Conservation (phyloP, 1,140 invertebrate genomes). For the Andricus grossulariae region DNA sequence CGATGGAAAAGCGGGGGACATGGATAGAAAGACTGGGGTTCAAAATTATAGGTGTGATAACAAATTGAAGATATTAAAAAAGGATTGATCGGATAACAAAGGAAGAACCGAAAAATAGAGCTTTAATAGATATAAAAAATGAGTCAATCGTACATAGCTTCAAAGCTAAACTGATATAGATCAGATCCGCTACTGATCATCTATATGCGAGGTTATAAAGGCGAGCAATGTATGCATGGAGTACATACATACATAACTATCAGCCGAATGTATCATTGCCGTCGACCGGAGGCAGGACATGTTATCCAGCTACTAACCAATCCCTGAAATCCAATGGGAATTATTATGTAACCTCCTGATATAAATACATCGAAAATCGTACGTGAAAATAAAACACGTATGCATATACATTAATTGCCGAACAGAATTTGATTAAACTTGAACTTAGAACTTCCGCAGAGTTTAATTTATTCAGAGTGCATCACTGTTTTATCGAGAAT, state of each 20-base stretch:
- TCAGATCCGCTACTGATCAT: not conserved
- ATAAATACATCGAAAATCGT: conserved; percentile 48
- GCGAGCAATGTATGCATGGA: conserved; percentile 47
- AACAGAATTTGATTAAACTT: not conserved
- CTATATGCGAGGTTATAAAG: conserved; percentile 47
- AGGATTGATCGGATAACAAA: no score
- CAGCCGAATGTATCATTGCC: conserved; percentile 60
- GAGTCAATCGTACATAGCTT: no score
- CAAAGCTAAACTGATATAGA: no score
- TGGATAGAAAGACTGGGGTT: no score
- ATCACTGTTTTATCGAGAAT: no score
- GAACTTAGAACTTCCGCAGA: not conserved
- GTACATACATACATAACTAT: conserved; percentile 53
- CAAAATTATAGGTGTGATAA: no score
- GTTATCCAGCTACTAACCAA: conserved; percentile 57
- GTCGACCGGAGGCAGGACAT: conserved; percentile 49
- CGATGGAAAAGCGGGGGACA: no score
- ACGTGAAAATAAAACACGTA: not conserved
- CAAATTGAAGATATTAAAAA: no score
- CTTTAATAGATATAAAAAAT: no score
- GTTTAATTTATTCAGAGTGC: no score
- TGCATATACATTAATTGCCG: not conserved
- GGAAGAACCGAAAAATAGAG: no score
- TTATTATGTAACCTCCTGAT: conserved; percentile 60
- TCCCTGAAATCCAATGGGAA: conserved; percentile 59